Base-by-base conservation (phyloP, 1,140 invertebrate genomes). In the Adoxophyes honmai region DNA sequence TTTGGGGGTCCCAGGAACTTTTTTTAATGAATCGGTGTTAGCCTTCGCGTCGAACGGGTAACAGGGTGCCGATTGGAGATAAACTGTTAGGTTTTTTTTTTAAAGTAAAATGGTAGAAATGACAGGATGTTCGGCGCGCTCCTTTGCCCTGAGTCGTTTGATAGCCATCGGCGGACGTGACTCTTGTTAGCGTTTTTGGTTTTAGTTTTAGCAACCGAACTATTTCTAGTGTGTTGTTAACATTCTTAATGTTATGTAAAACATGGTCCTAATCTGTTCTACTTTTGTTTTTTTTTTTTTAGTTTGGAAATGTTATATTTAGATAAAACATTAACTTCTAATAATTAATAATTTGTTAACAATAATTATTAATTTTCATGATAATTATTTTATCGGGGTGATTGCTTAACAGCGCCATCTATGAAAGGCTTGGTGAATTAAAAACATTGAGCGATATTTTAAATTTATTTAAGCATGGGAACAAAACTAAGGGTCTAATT, bases 21-120 rank as follows among this genome's bases (percentile, higher is more conserved):
- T 88, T 86, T 88, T 88, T 84, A 88, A 86, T 81, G 78, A 86
- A 84, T 85, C 85, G 73, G 85, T 88, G 85, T 86, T 88, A 88
- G 86, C 85, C 85, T 88, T 88, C 82, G 72, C 79, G 66, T 82
- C 75, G 78, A 83, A 82, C 82, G 80, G 77, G 78, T 86, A 85
- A 88, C 81, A 78, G 85, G 85, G 82, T 88, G 85, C 80, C 75
- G 85, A 88, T 88, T 83, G 75, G 59, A 88, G 85, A 88, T 88
- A 88, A 88, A 83, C 75, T 65, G 58, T 68, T 73, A 70, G 57
- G 60, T 71, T 78, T 74, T 64, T 75, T 80, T 73, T 78, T 28
- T 28, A 69, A 67, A 64, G 66, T 70, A 71, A 77, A 82, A 83
- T 78, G 75, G 81, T 81, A 74, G 73, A 79, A 83, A 79, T 85